Evolutionary conservation across 1,140 invertebrate species (phyloP).

Genomic region (Portunus trituberculatus): DNA sequence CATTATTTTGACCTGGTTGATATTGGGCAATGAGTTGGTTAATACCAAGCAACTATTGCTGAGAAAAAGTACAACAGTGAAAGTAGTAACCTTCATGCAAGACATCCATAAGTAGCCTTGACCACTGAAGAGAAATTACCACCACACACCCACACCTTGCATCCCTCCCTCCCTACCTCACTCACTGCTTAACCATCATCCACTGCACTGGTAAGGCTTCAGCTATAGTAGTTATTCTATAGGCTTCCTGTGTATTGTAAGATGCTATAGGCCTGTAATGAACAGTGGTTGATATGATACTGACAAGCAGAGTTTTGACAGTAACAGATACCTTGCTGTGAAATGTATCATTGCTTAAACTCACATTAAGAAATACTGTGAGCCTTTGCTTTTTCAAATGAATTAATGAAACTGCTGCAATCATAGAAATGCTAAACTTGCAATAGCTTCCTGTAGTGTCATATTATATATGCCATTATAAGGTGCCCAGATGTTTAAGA

Average conservation of each 20-base stretch:
- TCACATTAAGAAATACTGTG: no score
- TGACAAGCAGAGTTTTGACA: no score
- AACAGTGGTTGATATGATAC: no score
- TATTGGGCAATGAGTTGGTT: neutral
- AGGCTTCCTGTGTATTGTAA: neutral
- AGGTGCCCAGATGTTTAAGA: no score
- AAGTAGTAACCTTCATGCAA: neutral
- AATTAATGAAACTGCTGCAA: no score
- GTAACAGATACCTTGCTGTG: no score
- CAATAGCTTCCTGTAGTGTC: no score
- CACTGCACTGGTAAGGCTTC: neutral
- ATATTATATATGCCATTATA: no score
- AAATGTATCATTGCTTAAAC: no score
- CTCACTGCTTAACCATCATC: neutral
- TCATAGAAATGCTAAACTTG: no score
- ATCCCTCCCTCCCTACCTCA: neutral
- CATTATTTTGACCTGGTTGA: neutral
- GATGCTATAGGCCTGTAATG: no score
- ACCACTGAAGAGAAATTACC: conserved; percentile 41
- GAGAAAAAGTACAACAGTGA: neutral
- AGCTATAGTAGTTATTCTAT: neutral
- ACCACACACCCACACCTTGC: neutral
- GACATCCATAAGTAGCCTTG: conserved; percentile 18
- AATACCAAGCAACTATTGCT: neutral
- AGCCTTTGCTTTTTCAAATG: no score